phyloP scores from a whole-genome alignment of 2,888 invertebrate species.

The Ariolimax columbianus region DNA sequence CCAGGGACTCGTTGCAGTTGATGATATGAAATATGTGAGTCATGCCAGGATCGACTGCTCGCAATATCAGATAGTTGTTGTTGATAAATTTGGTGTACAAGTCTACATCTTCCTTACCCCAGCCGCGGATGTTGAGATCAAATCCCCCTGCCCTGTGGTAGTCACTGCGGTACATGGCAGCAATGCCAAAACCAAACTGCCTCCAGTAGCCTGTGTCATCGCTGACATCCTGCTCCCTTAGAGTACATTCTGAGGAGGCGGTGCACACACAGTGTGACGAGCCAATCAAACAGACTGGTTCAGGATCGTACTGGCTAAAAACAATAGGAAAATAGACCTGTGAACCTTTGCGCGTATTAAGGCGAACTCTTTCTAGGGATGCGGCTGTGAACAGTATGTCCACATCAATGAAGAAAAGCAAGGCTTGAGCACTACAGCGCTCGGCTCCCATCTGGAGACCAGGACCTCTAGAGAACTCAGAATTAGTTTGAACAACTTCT shows the following conservation, averaged over 20 bases:
- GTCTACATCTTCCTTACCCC: conserved; percentile 98
- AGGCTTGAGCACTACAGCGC: conserved; percentile 82
- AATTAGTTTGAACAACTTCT: conserved; percentile 71
- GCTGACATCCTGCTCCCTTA: conserved; percentile 66
- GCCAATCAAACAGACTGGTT: conserved; percentile 77
- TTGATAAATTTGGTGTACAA: conserved; percentile 88
- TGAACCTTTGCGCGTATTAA: conserved; percentile 77
- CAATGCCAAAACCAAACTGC: conserved; percentile 97
- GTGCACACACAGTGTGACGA: conserved; percentile 53
- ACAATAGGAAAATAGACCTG: conserved; percentile 95
- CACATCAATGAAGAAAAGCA: conserved; percentile 95
- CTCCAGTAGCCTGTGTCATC: conserved; percentile 91
- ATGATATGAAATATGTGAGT: conserved; percentile 96
- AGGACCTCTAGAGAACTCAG: conserved; percentile 74
- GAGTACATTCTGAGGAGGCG: conserved; percentile 58
- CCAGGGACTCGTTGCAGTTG: conserved; percentile 89
- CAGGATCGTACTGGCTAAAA: conserved; percentile 94
- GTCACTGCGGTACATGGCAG: conserved; percentile 92
- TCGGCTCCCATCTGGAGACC: conserved; percentile 74
- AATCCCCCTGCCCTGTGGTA: conserved; percentile 91
- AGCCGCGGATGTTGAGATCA: conserved; percentile 93
- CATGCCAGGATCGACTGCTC: conserved; percentile 91
- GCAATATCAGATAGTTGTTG: conserved; percentile 86
- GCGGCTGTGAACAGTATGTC: conserved; percentile 91
- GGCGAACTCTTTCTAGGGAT: conserved; percentile 84